phyloP scores from a whole-genome alignment of 2,888 invertebrate species.

The Lasioglossum figueresi region DNA sequence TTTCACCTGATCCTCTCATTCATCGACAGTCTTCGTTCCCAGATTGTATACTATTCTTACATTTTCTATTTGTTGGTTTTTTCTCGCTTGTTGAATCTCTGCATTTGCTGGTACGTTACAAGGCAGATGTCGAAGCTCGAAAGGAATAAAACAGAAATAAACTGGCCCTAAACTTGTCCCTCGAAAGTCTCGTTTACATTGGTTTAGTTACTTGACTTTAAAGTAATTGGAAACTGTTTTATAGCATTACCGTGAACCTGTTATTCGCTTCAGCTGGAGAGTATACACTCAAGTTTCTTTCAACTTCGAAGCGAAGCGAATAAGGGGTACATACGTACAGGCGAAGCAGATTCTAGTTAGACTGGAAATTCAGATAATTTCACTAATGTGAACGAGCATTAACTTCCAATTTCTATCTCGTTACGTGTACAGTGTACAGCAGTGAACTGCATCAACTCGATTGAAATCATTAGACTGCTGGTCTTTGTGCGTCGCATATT shows the following conservation, averaged over 20 bases:
- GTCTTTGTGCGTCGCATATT: neutral
- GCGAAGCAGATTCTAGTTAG: neutral
- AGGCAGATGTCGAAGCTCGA: neutral
- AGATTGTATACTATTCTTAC: neutral
- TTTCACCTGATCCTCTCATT: neutral
- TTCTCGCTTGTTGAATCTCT: neutral
- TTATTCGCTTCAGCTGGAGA: neutral
- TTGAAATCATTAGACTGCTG: neutral
- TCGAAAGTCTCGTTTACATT: neutral
- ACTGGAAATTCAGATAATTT: neutral
- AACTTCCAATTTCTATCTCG: neutral
- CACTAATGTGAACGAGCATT: neutral
- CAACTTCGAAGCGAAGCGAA: neutral
- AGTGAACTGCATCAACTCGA: neutral
- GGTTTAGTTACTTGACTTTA: neutral
- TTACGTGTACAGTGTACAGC: neutral
- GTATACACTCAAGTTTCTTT: neutral
- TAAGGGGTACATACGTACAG: neutral
- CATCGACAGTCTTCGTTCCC: neutral
- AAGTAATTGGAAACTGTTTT: constrained; percentile 2
- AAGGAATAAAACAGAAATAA: neutral
- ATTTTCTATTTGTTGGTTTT: neutral
- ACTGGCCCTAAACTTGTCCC: neutral
- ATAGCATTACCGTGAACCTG: neutral
- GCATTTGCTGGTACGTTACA: neutral